Percentiles rank a stretch among this genome's conserved stretches.
Conservation (phyloP, 2,888 invertebrate genomes). For the Trissolcus japonicus region DNA sequence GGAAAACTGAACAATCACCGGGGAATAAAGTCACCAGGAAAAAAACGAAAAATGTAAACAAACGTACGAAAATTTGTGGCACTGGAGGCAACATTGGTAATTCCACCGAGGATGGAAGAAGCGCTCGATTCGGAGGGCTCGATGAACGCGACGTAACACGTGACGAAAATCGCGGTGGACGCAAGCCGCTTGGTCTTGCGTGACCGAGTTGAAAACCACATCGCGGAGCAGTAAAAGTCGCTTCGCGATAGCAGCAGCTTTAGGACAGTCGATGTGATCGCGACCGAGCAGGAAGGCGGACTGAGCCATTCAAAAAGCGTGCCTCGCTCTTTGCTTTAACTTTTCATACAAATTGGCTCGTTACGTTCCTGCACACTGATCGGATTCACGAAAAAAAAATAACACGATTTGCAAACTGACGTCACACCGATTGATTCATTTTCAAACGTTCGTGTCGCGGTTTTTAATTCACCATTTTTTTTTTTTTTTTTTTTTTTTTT, state of each 20-base stretch:
- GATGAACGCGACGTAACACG: conserved; percentile 48
- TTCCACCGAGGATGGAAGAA: conserved; percentile 64
- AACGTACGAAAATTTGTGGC: conserved; percentile 70
- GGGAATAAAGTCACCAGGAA: no score
- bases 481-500: no score
- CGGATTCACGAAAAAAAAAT: conserved; percentile 17
- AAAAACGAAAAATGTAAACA: neutral
- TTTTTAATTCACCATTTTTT: conserved; percentile 1
- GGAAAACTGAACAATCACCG: no score
- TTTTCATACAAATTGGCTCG: conserved; percentile 46
- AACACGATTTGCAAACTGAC: neutral
- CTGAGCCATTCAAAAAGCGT: conserved; percentile 50
- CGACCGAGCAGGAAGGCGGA: conserved; percentile 54
- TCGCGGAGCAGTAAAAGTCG: conserved; percentile 40
- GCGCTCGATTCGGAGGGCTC: conserved; percentile 57
- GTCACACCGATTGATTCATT: conserved; percentile 1
- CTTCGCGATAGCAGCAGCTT: conserved; percentile 8
- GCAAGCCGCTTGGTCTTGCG: conserved; percentile 45
- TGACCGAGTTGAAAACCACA: conserved; percentile 55
- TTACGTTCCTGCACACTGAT: conserved; percentile 23
- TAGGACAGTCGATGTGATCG: conserved; percentile 37
- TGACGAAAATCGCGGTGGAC: conserved; percentile 48
- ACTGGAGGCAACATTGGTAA: conserved; percentile 67
- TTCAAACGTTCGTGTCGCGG: neutral
- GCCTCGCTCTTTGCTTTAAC: conserved; percentile 27